Evolutionary conservation across 2,888 invertebrate species (phyloP).

Genomic region (Polyploca ridens): DNA sequence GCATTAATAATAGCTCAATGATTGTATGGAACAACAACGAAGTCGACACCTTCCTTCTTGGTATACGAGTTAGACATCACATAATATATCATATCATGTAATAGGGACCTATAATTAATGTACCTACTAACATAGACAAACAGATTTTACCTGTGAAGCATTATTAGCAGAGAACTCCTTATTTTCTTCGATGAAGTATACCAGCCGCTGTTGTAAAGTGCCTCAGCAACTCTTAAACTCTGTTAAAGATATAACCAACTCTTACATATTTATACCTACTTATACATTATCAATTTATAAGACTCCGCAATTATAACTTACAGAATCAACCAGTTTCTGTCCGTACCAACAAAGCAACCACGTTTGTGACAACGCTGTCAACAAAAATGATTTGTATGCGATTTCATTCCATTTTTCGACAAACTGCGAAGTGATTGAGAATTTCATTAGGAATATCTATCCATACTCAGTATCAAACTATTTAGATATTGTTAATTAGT

Average conservation of each 20-base stretch:
- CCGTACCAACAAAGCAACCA: conserved; percentile 75
- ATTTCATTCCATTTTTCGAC: conserved; percentile 72
- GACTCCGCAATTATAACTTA: conserved; percentile 38
- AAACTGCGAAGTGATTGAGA: conserved; percentile 41
- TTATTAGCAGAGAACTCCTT: conserved; percentile 62
- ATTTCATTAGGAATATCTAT: neutral
- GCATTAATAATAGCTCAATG: no score
- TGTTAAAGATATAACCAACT: conserved; percentile 30
- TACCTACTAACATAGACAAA: neutral
- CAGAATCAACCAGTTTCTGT: conserved; percentile 66
- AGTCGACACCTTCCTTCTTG: no score
- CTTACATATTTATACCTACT: neutral
- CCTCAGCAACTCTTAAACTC: conserved; percentile 61
- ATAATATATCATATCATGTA: no score
- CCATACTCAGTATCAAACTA: no score
- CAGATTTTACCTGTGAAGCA: conserved; percentile 60
- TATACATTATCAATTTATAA: neutral
- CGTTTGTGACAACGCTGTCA: conserved; percentile 61
- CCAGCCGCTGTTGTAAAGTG: conserved; percentile 70
- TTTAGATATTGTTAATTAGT: no score
- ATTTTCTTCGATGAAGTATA: conserved; percentile 56
- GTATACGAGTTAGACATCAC: no score
- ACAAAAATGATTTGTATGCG: conserved; percentile 66
- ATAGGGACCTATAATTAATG: no score
- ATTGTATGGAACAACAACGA: no score